A percentile compares a stretch with the other conserved stretches of the same genome.
phyloP scores from a whole-genome alignment of 2,888 invertebrate genomes.

The Drosophila vallismaia region DNA sequence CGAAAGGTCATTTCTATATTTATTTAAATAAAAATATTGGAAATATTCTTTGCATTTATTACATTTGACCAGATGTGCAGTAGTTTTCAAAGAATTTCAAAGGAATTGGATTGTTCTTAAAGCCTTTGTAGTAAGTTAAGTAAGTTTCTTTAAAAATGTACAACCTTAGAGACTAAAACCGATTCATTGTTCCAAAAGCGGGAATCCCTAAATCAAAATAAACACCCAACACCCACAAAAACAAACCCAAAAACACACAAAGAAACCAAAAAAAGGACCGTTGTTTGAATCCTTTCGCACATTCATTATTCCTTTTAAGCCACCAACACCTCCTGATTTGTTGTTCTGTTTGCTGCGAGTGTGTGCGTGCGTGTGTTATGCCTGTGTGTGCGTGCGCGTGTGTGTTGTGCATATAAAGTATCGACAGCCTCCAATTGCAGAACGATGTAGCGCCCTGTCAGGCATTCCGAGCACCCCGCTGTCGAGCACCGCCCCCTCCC shows the following conservation, averaged over 20 bases:
- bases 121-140: too few relatives aligned
- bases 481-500: constrained; percentile 82
- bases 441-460: constrained; percentile 89
- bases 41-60: too few relatives aligned
- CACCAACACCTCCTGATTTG: constrained; percentile 7
- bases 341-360: constrained; percentile 41
- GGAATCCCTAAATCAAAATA: neutral
- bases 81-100: too few relatives aligned
- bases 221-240: neutral
- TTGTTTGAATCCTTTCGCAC: neutral
- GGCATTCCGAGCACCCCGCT: constrained; percentile 82
- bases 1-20: too few relatives aligned
- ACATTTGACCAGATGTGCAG: too few relatives aligned
- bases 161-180: neutral
- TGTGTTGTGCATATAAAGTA: constrained; percentile 35
- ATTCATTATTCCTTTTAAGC: neutral
- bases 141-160: neutral
- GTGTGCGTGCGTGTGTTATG: constrained; percentile 13
- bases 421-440: constrained; percentile 84
- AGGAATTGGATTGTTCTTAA: too few relatives aligned
- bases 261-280: too few relatives aligned
- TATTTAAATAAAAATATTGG: too few relatives aligned
- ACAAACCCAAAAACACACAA: neutral
- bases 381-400: constrained; percentile 20
- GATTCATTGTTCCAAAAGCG: neutral